Conservation (phyloP, 2,888 invertebrate species). For the Hydropsyche betteni region DNA sequence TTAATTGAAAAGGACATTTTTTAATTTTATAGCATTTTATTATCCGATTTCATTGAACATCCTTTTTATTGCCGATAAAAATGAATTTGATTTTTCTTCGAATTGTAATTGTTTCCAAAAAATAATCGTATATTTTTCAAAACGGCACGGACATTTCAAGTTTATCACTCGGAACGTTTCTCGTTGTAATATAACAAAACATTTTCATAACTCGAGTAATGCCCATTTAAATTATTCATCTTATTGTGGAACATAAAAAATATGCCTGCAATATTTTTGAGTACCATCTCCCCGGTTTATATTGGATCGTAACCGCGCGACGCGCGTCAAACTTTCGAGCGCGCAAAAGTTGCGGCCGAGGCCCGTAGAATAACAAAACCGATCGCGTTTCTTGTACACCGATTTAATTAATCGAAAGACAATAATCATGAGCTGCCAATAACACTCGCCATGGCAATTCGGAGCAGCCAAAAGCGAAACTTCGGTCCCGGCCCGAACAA, state of each 20-base stretch:
- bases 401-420: slow-evolving; percentile 35
- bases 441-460: slow-evolving; percentile 28
- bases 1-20: too few species aligned
- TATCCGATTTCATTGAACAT: too few species aligned
- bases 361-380: neutral
- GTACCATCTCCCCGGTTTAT: neutral
- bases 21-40: too few species aligned
- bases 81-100: too few species aligned
- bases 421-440: slow-evolving; percentile 40
- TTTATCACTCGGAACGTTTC: too few species aligned
- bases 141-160: too few species aligned
- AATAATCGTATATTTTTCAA: too few species aligned
- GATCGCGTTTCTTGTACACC: neutral
- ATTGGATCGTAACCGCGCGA: neutral
- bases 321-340: neutral
- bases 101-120: too few species aligned
- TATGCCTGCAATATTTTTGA: neutral
- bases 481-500: slow-evolving; percentile 5
- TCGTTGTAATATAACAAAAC: too few species aligned
- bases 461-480: neutral
- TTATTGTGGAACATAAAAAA: neutral
- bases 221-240: slow-evolving; percentile 2
- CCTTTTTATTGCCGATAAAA: too few species aligned
- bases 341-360: neutral
- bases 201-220: neutral